Evolutionary conservation across 2,797 vertebrate genomes (phyloP).

Genomic region (Stomatorhinus walkeri): DNA sequence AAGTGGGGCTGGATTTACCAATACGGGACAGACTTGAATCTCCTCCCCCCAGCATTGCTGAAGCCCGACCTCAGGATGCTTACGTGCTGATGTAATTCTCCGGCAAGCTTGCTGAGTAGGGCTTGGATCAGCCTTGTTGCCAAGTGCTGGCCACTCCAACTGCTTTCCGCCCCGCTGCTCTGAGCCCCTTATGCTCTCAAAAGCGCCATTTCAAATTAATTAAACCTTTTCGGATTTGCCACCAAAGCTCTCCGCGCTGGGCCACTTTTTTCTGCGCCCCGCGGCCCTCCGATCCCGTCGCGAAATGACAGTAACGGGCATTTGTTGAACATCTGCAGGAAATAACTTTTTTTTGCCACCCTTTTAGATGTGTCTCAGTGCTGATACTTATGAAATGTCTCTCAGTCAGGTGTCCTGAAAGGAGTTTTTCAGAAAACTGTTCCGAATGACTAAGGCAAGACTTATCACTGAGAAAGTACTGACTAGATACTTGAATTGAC

Average conservation of each 20-base stretch:
- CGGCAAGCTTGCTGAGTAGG: slow-evolving; percentile 72
- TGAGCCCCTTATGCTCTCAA: slow-evolving; percentile 81
- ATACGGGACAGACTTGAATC: slow-evolving; percentile 30
- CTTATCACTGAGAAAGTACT: neutral
- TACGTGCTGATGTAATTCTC: slow-evolving; percentile 81
- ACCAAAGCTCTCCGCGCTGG: slow-evolving; percentile 60
- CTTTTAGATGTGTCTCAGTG: neutral
- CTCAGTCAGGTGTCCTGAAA: neutral
- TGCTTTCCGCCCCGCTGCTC: slow-evolving; percentile 85
- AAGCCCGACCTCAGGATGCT: slow-evolving; percentile 63
- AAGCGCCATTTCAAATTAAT: slow-evolving; percentile 98
- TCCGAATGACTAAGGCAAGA: neutral
- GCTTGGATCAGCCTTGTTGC: slow-evolving; percentile 84
- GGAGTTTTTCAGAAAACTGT: slow-evolving; percentile 1
- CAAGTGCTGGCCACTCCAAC: slow-evolving; percentile 80
- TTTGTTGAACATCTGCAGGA: slow-evolving; percentile 9
- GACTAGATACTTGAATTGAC: neutral
- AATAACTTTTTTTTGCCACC: neutral
- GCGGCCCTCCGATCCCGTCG: neutral
- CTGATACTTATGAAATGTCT: neutral
- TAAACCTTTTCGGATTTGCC: slow-evolving; percentile 76
- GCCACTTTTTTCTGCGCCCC: slow-evolving; percentile 50
- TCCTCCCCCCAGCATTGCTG: slow-evolving; percentile 16
- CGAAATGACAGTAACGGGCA: slow-evolving; percentile 6
- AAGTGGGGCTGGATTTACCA: slow-evolving; percentile 29